Evolutionary conservation across 37 sponge, comb jelly and placozoan species (phyloP).

Genomic region (Ephydatia muelleri): DNA sequence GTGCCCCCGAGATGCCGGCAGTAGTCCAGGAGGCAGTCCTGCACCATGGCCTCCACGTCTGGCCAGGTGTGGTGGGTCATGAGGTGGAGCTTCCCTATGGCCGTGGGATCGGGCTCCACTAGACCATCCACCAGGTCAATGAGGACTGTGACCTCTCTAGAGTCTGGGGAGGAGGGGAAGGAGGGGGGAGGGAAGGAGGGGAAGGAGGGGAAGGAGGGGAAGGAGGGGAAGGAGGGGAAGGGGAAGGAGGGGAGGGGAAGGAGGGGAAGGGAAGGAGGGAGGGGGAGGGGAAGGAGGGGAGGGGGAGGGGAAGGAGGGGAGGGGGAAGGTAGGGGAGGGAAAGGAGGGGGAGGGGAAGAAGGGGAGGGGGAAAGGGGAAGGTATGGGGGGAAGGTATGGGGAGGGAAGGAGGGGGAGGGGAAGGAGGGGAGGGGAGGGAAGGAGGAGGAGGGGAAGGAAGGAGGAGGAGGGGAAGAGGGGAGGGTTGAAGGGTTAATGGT

Average conservation of each 20-base stretch:
- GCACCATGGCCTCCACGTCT: conserved; percentile 45
- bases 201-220: no score
- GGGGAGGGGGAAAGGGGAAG: not conserved
- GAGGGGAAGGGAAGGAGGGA: not conserved
- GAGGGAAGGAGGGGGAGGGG: conserved; percentile 1
- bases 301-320: conserved; percentile 19
- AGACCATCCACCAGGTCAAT: not conserved
- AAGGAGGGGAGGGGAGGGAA: conserved; percentile 8
- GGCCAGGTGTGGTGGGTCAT: conserved; percentile 40
- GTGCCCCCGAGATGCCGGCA: conserved; percentile 31
- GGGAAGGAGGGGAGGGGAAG: not conserved
- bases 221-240: not conserved
- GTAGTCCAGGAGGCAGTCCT: conserved; percentile 28
- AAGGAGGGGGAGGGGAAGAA: conserved; percentile 24
- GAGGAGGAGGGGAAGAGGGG: not conserved
- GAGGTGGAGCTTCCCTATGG: conserved; percentile 20
- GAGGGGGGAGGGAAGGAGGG: not conserved
- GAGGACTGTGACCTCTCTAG: conserved; percentile 8
- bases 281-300: conserved; percentile 3
- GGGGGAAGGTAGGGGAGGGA: conserved; percentile 33
- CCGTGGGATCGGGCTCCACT: not conserved
- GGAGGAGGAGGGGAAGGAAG: not conserved
- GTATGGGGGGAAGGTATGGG: not conserved
- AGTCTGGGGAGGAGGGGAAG: conserved; percentile 11
- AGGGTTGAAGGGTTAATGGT: not conserved